These are phyloP conservation scores for Trachythela sp. DNA, from an alignment of 64 coral and sea anemone genomes.

Conservation along the genomic window DNA sequence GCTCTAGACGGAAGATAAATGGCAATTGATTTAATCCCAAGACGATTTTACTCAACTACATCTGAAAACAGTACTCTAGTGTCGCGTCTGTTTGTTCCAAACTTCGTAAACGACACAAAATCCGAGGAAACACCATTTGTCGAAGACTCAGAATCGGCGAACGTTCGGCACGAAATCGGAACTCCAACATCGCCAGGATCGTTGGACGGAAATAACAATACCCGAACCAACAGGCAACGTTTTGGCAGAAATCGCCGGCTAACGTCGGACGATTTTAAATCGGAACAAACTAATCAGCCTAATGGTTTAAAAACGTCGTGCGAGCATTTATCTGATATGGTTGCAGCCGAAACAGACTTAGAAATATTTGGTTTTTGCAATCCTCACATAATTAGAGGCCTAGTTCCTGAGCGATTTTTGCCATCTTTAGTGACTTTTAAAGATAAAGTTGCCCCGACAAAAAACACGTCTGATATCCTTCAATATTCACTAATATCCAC, in stretches of 20 bases:
- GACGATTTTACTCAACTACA: background rate
- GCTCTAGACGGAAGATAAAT: background rate
- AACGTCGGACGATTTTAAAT: background rate
- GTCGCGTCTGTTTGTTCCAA: background rate
- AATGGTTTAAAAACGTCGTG: background rate
- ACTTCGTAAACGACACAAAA: background rate
- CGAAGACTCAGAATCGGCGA: background rate
- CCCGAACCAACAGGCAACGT: background rate
- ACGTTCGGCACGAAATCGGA: background rate
- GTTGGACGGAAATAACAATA: background rate
- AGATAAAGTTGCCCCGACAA: background rate
- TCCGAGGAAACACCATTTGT: background rate
- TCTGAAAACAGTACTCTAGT: background rate
- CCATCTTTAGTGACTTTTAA: background rate
- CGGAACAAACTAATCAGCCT: background rate
- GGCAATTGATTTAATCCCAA: background rate
- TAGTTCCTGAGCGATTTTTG: background rate
- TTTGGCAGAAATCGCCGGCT: background rate
- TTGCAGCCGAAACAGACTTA: background rate
- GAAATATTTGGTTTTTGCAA: constrained; percentile 1
- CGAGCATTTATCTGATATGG: background rate
- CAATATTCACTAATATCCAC: background rate
- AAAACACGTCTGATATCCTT: background rate
- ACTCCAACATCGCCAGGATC: background rate
- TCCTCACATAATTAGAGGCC: background rate